phyloP scores from a whole-genome alignment of 2,797 vertebrate genomes.

The Notoglanidium macrostoma region DNA sequence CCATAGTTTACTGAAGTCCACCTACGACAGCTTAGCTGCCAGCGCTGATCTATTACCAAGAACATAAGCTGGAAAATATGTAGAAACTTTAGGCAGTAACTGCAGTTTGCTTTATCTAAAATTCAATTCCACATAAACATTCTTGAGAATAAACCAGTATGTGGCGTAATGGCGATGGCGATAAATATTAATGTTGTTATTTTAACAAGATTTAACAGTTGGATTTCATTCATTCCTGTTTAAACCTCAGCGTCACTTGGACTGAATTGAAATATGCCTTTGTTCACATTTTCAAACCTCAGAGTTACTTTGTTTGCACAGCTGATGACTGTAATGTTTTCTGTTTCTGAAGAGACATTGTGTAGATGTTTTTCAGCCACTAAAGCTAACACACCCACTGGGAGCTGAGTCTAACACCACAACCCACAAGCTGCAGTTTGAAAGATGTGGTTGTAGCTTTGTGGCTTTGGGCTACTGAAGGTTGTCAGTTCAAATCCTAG shows the following conservation, averaged over 20 bases:
- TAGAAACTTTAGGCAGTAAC: background rate
- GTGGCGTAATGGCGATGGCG: background rate
- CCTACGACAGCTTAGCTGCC: background rate
- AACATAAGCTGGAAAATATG: background rate
- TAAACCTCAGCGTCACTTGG: background rate
- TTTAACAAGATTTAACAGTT: background rate
- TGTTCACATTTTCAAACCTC: background rate
- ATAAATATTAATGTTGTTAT: background rate
- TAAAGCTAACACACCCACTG: background rate
- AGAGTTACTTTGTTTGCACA: background rate
- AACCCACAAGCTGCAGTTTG: background rate
- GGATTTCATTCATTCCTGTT: background rate
- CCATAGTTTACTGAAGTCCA: background rate
- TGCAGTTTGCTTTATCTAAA: background rate
- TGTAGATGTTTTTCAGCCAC: background rate
- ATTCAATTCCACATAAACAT: background rate
- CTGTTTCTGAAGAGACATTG: background rate
- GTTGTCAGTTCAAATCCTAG: background rate
- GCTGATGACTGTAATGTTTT: background rate
- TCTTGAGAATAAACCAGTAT: background rate
- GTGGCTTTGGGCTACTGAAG: background rate
- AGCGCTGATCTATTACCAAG: too few species aligned
- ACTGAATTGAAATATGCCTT: background rate
- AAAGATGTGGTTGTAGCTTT: background rate
- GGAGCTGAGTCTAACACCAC: background rate